Conservation (phyloP, 2,888 invertebrate genomes). For the Balanococcus diminutus region DNA sequence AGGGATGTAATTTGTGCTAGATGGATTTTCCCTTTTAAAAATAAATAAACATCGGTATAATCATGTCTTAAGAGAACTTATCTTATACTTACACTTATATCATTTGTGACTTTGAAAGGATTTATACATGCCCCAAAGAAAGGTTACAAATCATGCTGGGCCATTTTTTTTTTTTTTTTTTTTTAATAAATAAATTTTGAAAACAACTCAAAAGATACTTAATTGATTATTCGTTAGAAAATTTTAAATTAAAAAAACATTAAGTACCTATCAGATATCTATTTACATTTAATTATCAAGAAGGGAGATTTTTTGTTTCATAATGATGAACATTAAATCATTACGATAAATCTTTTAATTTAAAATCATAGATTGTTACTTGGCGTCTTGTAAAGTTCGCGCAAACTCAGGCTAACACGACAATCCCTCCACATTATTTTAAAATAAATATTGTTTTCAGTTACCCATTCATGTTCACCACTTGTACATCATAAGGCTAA, state of each 20-base stretch:
- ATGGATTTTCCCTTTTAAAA: too few species aligned
- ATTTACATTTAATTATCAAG: not conserved
- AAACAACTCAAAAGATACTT: too few species aligned
- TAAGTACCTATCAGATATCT: not conserved
- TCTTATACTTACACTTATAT: too few species aligned
- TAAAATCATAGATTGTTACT: constrained; percentile 1
- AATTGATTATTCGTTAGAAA: not conserved
- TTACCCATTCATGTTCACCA: constrained; percentile 10
- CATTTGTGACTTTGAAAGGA: too few species aligned
- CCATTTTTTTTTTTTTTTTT: too few species aligned
- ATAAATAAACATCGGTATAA: too few species aligned
- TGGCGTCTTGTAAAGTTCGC: not conserved
- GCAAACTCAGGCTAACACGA: constrained; percentile 23
- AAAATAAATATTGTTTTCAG: constrained; percentile 44
- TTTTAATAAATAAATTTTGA: too few species aligned
- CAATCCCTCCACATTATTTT: constrained; percentile 25
- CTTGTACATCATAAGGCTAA: not conserved
- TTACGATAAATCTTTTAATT: constrained; percentile 2
- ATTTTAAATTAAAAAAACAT: not conserved
- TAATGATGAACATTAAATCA: not conserved
- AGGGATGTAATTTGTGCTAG: too few species aligned
- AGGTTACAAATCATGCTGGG: too few species aligned
- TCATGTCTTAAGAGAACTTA: too few species aligned
- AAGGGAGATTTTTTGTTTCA: not conserved
- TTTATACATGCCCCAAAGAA: too few species aligned